These are phyloP conservation scores for Pseudomyrmex pallidus DNA, from an alignment of 1,140 invertebrate species.

Conservation along the genomic window DNA sequence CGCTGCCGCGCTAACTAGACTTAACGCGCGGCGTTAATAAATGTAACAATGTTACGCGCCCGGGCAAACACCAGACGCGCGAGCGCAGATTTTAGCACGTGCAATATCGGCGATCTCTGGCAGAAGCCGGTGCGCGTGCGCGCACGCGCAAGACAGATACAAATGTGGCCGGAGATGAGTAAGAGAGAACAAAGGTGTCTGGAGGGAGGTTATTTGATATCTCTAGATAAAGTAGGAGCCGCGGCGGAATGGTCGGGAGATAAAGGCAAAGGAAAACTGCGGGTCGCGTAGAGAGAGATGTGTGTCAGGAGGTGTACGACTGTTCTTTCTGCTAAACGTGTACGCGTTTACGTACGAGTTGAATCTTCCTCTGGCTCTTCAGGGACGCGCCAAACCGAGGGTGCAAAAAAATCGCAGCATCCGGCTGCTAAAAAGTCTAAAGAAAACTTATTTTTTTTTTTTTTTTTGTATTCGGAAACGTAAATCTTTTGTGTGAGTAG, in stretches of 20 bases:
- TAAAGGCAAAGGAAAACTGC: conserved; percentile 57
- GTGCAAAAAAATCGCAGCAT: neutral
- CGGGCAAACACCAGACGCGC: conserved; percentile 16
- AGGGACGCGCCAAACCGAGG: neutral
- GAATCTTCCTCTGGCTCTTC: conserved; percentile 7
- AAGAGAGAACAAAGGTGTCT: conserved; percentile 77
- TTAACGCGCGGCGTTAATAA: conserved; percentile 37
- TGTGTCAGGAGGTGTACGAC: conserved; percentile 54
- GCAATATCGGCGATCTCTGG: conserved; percentile 50
- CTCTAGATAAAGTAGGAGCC: conserved; percentile 67
- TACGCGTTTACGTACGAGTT: conserved; percentile 3
- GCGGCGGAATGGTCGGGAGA: conserved; percentile 57
- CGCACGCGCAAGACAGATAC: conserved; percentile 73
- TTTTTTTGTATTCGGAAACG: neutral
- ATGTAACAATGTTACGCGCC: conserved; percentile 44
- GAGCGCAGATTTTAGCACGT: conserved; percentile 56
- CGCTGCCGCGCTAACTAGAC: conserved; percentile 12
- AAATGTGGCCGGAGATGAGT: conserved; percentile 77
- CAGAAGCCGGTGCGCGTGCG: conserved; percentile 62
- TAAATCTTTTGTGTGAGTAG: too few relatives aligned
- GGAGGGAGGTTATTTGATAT: conserved; percentile 81
- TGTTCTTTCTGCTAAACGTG: conserved; percentile 33
- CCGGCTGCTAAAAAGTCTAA: neutral
- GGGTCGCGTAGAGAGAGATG: conserved; percentile 48
- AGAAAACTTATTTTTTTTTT: neutral